phyloP scores from a whole-genome alignment of 2,888 invertebrate genomes.

The Paralinhomoeus sp. region DNA sequence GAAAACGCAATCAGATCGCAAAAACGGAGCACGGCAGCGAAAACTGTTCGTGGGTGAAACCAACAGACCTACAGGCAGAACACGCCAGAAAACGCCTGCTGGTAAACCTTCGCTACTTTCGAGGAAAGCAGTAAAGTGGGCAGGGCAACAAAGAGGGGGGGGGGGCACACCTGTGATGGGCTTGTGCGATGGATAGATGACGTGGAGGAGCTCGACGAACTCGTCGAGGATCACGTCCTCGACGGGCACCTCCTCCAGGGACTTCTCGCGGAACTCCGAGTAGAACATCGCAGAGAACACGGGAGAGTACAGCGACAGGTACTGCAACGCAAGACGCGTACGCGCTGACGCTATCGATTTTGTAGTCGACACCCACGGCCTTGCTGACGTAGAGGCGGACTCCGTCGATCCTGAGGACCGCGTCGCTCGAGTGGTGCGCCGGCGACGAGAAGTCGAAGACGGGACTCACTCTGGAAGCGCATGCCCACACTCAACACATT shows the following conservation, averaged over 20 bases:
- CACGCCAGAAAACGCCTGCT: no score
- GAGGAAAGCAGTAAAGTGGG: constrained; percentile 3
- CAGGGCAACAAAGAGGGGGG: no score
- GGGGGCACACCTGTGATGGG: constrained; percentile 25
- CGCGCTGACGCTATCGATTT: not conserved
- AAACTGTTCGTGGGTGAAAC: no score
- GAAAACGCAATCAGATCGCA: no score
- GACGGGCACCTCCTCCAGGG: constrained; percentile 15
- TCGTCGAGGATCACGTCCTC: constrained; percentile 19
- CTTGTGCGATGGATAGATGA: constrained; percentile 28
- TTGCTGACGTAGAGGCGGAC: constrained; percentile 17
- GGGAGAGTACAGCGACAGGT: constrained; percentile 20
- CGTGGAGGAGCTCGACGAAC: constrained; percentile 26
- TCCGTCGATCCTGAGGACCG: constrained; percentile 17
- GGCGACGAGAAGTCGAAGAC: constrained; percentile 14
- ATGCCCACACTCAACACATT: no score
- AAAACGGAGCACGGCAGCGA: no score
- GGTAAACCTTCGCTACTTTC: no score
- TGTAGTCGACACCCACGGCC: constrained; percentile 8
- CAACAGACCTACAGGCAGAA: no score
- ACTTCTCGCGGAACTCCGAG: constrained; percentile 15
- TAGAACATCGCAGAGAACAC: constrained; percentile 21
- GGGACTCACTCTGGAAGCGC: constrained; percentile 10
- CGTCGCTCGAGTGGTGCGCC: constrained; percentile 11
- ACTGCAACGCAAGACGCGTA: constrained; percentile 9